Base-by-base conservation (phyloP, 2,113 vertebrate species). In the Dipodomys ordii region DNA sequence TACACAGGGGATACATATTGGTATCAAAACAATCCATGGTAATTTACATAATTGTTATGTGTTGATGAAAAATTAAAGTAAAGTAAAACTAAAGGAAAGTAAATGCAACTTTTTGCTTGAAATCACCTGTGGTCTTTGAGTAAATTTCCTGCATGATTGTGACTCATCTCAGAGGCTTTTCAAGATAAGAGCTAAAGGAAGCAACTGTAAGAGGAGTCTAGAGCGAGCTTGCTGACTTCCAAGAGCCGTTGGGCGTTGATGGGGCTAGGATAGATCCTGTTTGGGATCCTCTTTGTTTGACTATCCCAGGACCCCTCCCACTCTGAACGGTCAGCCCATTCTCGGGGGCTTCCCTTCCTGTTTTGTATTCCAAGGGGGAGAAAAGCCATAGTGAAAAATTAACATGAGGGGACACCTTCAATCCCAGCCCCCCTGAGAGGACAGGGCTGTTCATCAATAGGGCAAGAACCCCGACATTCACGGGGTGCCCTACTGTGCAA, bases 101-200 rank as follows among this genome's bases (percentile, higher is more conserved):
- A 65, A 90, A 88, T 23, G 46, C 46, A 62, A 82, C 80, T 93
- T 91, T 22, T 88, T 80, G 22, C 19, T 53, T 88, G 81, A 90
- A 88, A 53, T 69, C 90, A 65, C 25, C 28, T 46, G 19, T 68
- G 32, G 16, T 28, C 64, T 76, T 74, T 79, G 65, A 49, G 53
- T 80, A 82, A 71, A 87, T 77, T 87, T 87, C 78, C 67, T 64
- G 30, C 39, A 20, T 23, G 57, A 4, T 44, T 53, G 35, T 81
- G 57, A 62, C 27, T 96, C 44, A 62, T 65, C 89, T 85, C n/a
- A 71, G 85, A n/a, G 32, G 27, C 35, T 73, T 87, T 83, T 3
- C 53, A 53, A 20, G 22, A 64, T 23, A 62, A 25, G 62, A 91
- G 35, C 30, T 65, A 80, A 91, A 72, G 2, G 69, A 71, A 86